These are phyloP conservation scores for Dryocosmus kuriphilus DNA, from an alignment of 2,888 invertebrate genomes.

Conservation along the genomic window DNA sequence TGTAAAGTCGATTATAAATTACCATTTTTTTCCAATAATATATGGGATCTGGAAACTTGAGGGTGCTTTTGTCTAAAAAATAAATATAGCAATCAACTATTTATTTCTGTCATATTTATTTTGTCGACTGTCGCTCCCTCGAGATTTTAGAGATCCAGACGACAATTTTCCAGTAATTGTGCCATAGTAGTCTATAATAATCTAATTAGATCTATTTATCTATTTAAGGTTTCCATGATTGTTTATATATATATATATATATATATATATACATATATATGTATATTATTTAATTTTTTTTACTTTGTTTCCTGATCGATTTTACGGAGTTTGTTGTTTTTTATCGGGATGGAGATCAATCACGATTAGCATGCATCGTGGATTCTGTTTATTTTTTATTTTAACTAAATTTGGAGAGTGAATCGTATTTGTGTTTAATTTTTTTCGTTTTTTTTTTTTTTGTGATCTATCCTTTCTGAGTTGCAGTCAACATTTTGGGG, in stretches of 20 bases:
- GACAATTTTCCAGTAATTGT: background rate
- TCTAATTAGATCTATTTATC: background rate
- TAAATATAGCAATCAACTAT: too few species aligned
- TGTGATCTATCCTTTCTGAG: background rate
- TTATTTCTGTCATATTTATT: too few species aligned
- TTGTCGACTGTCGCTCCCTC: too few species aligned
- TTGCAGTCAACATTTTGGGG: background rate
- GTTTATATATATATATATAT: background rate
- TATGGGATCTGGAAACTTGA: too few species aligned
- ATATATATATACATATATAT: background rate
- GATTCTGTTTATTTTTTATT: background rate
- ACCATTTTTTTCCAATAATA: too few species aligned
- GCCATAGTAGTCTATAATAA: conserved; percentile 26
- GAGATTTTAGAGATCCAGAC: background rate
- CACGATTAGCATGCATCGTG: background rate
- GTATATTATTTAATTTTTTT: background rate
- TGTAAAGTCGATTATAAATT: background rate
- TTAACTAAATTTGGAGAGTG: background rate
- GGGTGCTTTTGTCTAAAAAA: too few species aligned
- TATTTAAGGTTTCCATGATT: conserved; percentile 5
- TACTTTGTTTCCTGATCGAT: background rate
- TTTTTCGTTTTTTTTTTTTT: background rate
- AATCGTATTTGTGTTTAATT: background rate
- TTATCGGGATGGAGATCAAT: background rate
- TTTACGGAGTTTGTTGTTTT: background rate